Percentiles rank a stretch among this genome's conserved stretches.
phyloP scores from a whole-genome alignment of 1,140 invertebrate species.

The Formica selysi region DNA sequence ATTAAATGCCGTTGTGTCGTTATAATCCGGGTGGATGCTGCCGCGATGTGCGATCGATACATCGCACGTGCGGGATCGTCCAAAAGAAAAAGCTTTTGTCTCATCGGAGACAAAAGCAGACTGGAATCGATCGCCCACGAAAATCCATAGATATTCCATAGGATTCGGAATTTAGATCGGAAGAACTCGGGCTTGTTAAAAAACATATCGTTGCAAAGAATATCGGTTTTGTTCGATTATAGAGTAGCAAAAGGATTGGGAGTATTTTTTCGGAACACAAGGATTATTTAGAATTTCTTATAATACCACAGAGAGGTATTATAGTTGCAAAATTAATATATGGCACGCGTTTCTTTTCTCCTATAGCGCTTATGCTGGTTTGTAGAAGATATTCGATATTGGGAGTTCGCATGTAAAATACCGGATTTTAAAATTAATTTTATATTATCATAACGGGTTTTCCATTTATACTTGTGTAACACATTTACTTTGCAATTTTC shows the following conservation, averaged over 20 bases:
- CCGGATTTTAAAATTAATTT: background rate
- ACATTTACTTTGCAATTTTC: background rate
- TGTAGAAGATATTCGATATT: background rate
- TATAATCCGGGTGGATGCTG: constrained; percentile 11
- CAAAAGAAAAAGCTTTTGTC: background rate
- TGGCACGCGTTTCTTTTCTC: background rate
- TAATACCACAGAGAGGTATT: background rate
- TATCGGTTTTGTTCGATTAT: background rate
- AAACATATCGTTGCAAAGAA: constrained; percentile 1
- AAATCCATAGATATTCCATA: too few relatives aligned
- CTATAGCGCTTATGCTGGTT: background rate
- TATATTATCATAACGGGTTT: background rate
- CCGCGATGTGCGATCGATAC: background rate
- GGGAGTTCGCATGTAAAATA: constrained; percentile 1
- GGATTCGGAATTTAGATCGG: too few relatives aligned
- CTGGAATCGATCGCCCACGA: background rate
- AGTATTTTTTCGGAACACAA: background rate
- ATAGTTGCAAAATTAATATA: background rate
- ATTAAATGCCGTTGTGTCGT: constrained; percentile 44
- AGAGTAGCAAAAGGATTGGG: background rate
- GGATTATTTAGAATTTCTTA: background rate
- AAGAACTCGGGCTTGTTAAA: background rate
- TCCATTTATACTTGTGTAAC: background rate
- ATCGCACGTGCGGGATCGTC: background rate
- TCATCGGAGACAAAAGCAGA: background rate